These are phyloP conservation scores for Halcyon leucocephala DNA, from an alignment of 2,797 vertebrate species.

Conservation along the genomic window DNA sequence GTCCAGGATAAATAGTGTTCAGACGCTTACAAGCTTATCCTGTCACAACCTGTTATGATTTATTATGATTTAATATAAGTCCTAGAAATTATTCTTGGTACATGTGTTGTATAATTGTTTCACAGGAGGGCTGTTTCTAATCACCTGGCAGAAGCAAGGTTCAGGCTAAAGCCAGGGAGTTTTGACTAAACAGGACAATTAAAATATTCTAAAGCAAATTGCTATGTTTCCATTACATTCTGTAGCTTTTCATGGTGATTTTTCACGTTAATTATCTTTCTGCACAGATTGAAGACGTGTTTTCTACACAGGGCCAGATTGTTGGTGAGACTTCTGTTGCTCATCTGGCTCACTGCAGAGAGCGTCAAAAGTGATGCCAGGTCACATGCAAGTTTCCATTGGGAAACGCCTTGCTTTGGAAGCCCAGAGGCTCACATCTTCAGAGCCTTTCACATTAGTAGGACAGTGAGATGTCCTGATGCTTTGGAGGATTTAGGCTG, in stretches of 20 bases:
- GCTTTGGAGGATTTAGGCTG: background rate
- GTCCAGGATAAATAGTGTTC: background rate
- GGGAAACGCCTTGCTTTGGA: background rate
- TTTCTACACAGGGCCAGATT: background rate
- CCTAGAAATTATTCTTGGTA: constrained; percentile 20
- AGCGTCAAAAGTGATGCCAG: background rate
- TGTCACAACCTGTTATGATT: constrained; percentile 26
- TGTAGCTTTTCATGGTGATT: background rate
- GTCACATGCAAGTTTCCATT: rapidly evolving
- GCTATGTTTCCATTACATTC: background rate
- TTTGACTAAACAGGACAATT: background rate
- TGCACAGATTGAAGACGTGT: background rate
- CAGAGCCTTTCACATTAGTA: rapidly evolving
- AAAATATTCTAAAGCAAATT: background rate
- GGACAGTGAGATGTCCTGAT: background rate
- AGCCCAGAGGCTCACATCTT: background rate
- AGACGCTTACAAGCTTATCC: background rate
- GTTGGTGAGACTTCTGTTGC: background rate
- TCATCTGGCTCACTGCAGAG: background rate
- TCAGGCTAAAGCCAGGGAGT: background rate
- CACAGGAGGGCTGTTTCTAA: background rate
- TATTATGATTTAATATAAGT: constrained; percentile 6
- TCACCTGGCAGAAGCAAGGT: background rate
- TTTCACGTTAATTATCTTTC: background rate
- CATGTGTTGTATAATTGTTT: background rate